Base-by-base conservation (phyloP, 2,888 invertebrate genomes). In the Platerodrilus igneus region DNA sequence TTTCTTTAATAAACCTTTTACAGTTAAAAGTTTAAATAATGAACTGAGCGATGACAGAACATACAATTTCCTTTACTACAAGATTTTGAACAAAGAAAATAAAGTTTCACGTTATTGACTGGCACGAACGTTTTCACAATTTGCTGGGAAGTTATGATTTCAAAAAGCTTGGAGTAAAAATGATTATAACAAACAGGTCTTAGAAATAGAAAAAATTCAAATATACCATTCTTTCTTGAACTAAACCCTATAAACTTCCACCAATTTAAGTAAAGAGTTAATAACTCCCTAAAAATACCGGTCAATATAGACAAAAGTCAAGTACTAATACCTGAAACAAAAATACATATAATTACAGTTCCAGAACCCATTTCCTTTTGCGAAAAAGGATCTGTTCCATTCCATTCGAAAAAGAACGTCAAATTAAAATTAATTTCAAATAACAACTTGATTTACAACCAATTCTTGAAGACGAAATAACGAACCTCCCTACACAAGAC, bases 51-150 rank as follows among this genome's bases (percentile, higher is more conserved):
- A 38, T 14, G 38, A 23, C 10, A 19, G 28, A 42, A 42, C 16
- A 11, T 38, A 7, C 10, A 13, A 1, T 29, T 34, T 10, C 42
- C 33, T 1, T 15, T 43, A n/a, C 10, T 43, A 14, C n/a, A 30
- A 13, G 38, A 38, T 30, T 38, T n/a, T 15, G 37, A 38, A 18
- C 9, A 8, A 11, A 30, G 4, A 13, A 35, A 1, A 35, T 39
- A 2, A 26, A 44, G 3, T 39, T 39, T 20, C 22, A 42, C 11
- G 15, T 37, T 1, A 1, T 29, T 3, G 3, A 15, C n/a, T 37
- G 37, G 37, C 35, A 35, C 10, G 39, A 38, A 14, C 19, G 35
- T 14, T 43, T 40, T 15, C 32, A 45, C 21, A n/a, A n/a, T n/a
- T n/a, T n/a, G 41, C 30, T 41, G 20, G 45, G 41, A 1, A 36